phyloP scores from a whole-genome alignment of 2,797 vertebrate genomes.

The Coracias cyanogaster region DNA sequence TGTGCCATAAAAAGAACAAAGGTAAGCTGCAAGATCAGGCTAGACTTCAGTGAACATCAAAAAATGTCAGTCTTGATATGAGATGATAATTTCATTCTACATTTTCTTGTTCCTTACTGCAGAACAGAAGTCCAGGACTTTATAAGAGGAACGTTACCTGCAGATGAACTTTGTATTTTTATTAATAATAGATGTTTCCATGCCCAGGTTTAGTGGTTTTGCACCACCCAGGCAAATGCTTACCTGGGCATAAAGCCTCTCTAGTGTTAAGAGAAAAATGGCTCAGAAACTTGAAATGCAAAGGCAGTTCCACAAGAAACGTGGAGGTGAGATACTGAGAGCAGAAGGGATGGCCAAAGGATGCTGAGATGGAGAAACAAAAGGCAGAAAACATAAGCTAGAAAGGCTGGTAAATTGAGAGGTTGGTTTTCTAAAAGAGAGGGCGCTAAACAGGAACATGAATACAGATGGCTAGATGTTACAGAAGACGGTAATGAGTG shows the following conservation, averaged over 20 bases:
- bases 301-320: background rate
- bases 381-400: background rate
- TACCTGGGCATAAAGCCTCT: background rate
- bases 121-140: background rate
- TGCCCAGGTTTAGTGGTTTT: conserved; percentile 4
- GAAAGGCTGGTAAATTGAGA: background rate
- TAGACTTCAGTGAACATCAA: background rate
- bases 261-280: background rate
- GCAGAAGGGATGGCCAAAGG: background rate
- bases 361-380: background rate
- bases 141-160: background rate
- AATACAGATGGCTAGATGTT: background rate
- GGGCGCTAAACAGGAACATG: background rate
- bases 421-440: background rate
- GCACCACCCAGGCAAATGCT: background rate
- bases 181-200: conserved; percentile 1
- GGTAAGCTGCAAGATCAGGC: background rate
- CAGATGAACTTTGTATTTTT: background rate
- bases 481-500: background rate
- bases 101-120: background rate
- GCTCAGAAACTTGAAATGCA: background rate
- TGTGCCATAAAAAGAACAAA: background rate
- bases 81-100: background rate
- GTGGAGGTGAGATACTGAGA: background rate
- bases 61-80: background rate